Percentiles rank a stretch among this genome's conserved stretches.
These are phyloP conservation scores for Muricea muricata DNA, from an alignment of 92 coral and sea anemone genomes.

Conservation along the genomic window DNA sequence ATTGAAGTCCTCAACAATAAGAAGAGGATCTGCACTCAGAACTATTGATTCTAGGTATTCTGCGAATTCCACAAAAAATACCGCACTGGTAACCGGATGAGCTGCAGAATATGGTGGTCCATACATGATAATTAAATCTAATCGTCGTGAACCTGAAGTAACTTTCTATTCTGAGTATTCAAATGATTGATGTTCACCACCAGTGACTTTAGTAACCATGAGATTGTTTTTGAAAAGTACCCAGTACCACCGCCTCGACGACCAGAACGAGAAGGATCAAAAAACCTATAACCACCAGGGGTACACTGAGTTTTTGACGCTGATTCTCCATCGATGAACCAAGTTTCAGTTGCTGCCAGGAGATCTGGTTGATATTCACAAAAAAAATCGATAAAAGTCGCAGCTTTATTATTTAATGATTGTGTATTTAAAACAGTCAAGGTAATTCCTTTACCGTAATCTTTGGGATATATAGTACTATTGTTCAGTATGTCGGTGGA, in stretches of 20 bases:
- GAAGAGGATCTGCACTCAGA: too few relatives aligned
- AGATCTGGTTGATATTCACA: too few relatives aligned
- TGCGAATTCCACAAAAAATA: neutral
- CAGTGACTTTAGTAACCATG: neutral
- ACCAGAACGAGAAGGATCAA: neutral
- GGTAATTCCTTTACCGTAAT: too few relatives aligned
- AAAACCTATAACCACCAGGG: neutral
- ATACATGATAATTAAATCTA: neutral
- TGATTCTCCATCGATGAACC: neutral
- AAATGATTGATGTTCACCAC: neutral
- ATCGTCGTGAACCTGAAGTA: neutral
- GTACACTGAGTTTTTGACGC: neutral
- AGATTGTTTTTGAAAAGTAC: neutral
- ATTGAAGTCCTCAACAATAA: too few relatives aligned
- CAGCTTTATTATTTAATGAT: slow-evolving; percentile 1
- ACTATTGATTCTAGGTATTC: too few relatives aligned
- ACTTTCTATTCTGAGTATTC: slow-evolving; percentile 9
- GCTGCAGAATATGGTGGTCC: neutral
- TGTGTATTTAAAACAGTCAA: neutral
- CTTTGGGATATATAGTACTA: too few relatives aligned
- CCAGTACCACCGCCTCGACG: neutral
- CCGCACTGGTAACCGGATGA: neutral
- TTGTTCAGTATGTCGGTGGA: too few relatives aligned
- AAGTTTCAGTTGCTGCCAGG: slow-evolving; percentile 5
- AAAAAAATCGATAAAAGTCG: slow-evolving; percentile 19